phyloP scores from a whole-genome alignment of 2,113 vertebrate species.

The Lagopus leucura region DNA sequence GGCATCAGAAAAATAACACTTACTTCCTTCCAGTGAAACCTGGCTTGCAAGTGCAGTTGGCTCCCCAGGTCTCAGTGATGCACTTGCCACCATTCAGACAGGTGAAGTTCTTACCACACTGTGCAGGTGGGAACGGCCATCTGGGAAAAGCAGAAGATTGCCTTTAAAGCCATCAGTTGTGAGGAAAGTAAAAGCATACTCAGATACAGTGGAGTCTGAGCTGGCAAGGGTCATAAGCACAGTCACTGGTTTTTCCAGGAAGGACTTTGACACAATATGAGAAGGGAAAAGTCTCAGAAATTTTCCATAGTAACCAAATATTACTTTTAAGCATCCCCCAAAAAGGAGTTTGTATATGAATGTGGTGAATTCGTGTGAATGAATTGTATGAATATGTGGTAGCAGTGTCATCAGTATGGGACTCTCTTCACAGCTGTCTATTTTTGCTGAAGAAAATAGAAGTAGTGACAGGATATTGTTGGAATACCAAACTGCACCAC shows the following conservation, averaged over 20 bases:
- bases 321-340: not conserved
- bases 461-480: not conserved
- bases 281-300: not conserved
- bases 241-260: not conserved
- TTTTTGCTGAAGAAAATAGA: not conserved
- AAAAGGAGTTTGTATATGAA: not conserved
- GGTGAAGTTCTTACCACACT: conserved; percentile 81
- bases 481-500: not conserved
- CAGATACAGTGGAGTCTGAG: not conserved
- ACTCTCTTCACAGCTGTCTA: not conserved
- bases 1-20: not conserved
- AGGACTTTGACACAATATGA: not conserved
- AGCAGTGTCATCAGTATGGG: not conserved
- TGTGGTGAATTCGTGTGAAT: too few species aligned
- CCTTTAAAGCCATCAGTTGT: not conserved
- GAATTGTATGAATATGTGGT: not conserved
- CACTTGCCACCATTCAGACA: conserved; percentile 85
- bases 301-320: rapidly evolving
- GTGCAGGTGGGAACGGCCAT: conserved; percentile 81
- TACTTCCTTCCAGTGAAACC: conserved; percentile 88
- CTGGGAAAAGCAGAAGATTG: conserved; percentile 69
- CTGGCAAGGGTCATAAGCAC: rapidly evolving
- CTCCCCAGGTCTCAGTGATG: conserved; percentile 75
- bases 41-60: conserved; percentile 90
- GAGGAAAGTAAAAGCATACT: not conserved